These are phyloP conservation scores for Hydra vulgaris DNA, from an alignment of 30 jellyfish, hydroid and myxozoan species.

Conservation along the genomic window DNA sequence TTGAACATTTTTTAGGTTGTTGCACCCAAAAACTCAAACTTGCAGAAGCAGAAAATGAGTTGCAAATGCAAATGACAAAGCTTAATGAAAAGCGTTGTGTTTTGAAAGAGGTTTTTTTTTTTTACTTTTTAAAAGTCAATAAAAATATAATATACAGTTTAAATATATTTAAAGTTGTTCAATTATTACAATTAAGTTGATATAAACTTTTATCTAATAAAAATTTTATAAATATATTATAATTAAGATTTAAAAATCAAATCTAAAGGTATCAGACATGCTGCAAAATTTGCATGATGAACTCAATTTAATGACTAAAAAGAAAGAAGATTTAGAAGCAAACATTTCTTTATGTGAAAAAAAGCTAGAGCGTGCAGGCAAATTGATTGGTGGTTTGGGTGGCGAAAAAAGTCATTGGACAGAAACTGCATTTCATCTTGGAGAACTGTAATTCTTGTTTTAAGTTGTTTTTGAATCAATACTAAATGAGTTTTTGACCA, in stretches of 20 bases:
- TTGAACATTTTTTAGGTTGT: conserved; percentile 58
- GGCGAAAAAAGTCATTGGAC: conserved; percentile 97
- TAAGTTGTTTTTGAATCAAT: too few relatives aligned
- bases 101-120: conserved; percentile 57
- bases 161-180: too few relatives aligned
- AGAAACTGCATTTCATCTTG: conserved; percentile 78
- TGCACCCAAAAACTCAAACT: conserved; percentile 84
- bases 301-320: conserved; percentile 59
- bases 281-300: conserved; percentile 79
- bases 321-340: conserved; percentile 85
- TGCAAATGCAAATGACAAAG: conserved; percentile 68
- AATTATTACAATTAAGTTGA: too few relatives aligned
- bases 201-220: too few relatives aligned
- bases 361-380: conserved; percentile 91
- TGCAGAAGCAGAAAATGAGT: conserved; percentile 89
- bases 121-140: too few relatives aligned
- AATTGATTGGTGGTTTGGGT: conserved; percentile 91
- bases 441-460: conserved; percentile 82
- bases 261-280: conserved; percentile 84
- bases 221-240: too few relatives aligned
- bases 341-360: conserved; percentile 73
- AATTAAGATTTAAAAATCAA: too few relatives aligned
- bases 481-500: too few relatives aligned
- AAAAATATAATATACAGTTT: too few relatives aligned
- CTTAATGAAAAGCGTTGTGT: conserved; percentile 84